A percentile compares a stretch with the other conserved stretches of the same genome.
Evolutionary conservation across 1,140 invertebrate genomes (phyloP).

Genomic region (Hypsibius dujardini): DNA sequence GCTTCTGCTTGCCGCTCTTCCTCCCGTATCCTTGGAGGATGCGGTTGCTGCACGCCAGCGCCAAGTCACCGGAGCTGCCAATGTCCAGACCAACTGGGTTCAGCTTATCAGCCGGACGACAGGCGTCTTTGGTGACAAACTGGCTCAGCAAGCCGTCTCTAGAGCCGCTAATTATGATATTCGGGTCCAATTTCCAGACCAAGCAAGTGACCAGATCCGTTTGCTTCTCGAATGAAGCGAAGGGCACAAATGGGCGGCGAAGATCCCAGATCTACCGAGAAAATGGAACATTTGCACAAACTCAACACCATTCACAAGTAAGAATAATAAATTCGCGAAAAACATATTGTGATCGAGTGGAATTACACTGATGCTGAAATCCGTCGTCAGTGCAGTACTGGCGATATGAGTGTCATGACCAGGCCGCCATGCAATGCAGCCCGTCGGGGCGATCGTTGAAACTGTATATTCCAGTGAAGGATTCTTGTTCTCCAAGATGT

Average conservation of each 20-base stretch:
- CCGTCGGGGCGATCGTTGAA: slow-evolving; percentile 81
- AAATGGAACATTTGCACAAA: too few relatives aligned
- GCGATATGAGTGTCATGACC: slow-evolving; percentile 75
- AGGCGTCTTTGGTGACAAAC: slow-evolving; percentile 68
- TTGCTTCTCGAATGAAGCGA: slow-evolving; percentile 78
- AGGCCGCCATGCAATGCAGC: slow-evolving; percentile 79
- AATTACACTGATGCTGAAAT: slow-evolving; percentile 50
- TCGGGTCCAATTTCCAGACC: not conserved
- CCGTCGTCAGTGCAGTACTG: slow-evolving; percentile 69
- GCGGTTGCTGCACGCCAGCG: slow-evolving; percentile 33
- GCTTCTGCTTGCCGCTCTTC: not conserved
- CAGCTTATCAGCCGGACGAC: slow-evolving; percentile 60
- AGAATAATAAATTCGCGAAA: too few relatives aligned
- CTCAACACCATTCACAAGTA: too few relatives aligned
- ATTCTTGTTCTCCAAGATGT: slow-evolving; percentile 44
- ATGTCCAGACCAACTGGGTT: slow-evolving; percentile 69
- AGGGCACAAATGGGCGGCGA: slow-evolving; percentile 74
- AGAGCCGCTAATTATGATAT: slow-evolving; percentile 13
- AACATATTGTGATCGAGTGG: too few relatives aligned
- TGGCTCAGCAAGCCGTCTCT: slow-evolving; percentile 60
- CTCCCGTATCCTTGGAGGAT: slow-evolving; percentile 21
- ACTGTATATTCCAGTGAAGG: slow-evolving; percentile 65
- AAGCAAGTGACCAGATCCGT: slow-evolving; percentile 61
- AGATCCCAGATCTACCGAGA: slow-evolving; percentile 74
- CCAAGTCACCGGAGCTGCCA: slow-evolving; percentile 51